Evolutionary conservation across 2,888 invertebrate genomes (phyloP).

Genomic region (Acanthosepion pharaonis): DNA sequence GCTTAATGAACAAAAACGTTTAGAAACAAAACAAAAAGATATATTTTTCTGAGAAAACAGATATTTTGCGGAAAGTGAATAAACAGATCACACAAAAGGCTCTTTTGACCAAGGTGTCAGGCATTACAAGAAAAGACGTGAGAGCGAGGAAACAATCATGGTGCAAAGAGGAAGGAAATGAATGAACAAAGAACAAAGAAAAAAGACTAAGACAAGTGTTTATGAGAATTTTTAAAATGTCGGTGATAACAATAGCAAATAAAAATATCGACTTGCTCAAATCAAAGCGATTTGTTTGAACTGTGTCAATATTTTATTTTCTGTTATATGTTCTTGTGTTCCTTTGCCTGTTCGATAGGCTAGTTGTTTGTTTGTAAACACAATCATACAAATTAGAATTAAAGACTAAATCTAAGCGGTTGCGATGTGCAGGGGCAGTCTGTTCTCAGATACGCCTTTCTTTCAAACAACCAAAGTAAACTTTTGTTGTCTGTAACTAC

Average conservation of each 20-base stretch:
- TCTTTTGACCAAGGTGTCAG: neutral
- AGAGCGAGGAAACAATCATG: neutral
- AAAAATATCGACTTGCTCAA: neutral
- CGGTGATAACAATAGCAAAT: neutral
- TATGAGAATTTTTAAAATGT: neutral
- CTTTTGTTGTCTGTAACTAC: neutral
- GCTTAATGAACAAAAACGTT: conserved; percentile 10
- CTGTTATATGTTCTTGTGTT: neutral
- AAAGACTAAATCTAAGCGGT: neutral
- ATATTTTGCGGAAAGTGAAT: conserved; percentile 23
- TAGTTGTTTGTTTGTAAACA: conserved; percentile 12
- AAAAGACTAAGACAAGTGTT: neutral
- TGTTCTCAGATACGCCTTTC: neutral
- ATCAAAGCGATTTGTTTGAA: neutral
- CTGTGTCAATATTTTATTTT: neutral
- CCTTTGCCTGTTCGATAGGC: neutral
- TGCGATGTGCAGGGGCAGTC: neutral
- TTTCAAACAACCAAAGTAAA: neutral
- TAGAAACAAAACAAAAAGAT: neutral
- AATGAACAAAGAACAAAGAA: neutral
- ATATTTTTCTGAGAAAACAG: too few relatives aligned
- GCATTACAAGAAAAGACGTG: neutral
- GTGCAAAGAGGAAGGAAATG: neutral
- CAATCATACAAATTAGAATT: neutral
- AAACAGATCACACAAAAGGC: conserved; percentile 33